Evolutionary conservation across 2,113 vertebrate genomes (phyloP).

Genomic region (Numida meleagris): DNA sequence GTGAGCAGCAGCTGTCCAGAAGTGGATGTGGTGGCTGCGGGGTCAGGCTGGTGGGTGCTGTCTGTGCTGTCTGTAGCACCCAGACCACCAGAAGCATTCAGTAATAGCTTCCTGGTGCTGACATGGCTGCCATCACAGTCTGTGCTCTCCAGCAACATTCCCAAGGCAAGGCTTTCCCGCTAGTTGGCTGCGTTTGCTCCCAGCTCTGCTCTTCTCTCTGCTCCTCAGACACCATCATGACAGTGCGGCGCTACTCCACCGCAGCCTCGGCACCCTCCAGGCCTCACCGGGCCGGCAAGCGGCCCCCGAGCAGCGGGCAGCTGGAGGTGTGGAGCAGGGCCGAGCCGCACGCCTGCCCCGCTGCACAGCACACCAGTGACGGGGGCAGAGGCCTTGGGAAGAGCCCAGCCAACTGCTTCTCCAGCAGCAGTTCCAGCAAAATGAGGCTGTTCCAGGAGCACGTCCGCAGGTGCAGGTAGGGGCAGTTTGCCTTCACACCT

Average conservation of each 20-base stretch:
- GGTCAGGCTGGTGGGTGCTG: not conserved
- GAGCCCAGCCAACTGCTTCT: not conserved
- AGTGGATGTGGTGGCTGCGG: not conserved
- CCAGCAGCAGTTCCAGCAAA: conserved; percentile 41
- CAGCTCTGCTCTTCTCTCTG: conserved; percentile 33
- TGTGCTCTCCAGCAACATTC: not conserved
- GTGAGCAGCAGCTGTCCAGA: not conserved
- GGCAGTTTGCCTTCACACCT: not conserved
- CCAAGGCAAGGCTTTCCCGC: not conserved
- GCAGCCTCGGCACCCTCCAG: conserved; percentile 60
- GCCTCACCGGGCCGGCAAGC: conserved; percentile 13
- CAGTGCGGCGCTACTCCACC: conserved; percentile 88
- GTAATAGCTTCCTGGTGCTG: not conserved
- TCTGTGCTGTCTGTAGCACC: not conserved
- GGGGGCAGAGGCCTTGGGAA: not conserved
- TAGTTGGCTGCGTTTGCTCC: not conserved
- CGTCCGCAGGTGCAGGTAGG: conserved; percentile 82
- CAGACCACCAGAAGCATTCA: not conserved
- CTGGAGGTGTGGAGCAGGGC: not conserved
- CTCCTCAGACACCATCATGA: conserved; percentile 86
- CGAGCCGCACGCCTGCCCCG: not conserved
- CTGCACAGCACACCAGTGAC: not conserved
- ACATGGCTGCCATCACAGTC: not conserved
- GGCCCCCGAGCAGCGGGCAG: not conserved
- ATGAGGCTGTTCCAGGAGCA: conserved; percentile 79